Conservation (phyloP, 1,140 invertebrate species). For the Halesus radiatus region DNA sequence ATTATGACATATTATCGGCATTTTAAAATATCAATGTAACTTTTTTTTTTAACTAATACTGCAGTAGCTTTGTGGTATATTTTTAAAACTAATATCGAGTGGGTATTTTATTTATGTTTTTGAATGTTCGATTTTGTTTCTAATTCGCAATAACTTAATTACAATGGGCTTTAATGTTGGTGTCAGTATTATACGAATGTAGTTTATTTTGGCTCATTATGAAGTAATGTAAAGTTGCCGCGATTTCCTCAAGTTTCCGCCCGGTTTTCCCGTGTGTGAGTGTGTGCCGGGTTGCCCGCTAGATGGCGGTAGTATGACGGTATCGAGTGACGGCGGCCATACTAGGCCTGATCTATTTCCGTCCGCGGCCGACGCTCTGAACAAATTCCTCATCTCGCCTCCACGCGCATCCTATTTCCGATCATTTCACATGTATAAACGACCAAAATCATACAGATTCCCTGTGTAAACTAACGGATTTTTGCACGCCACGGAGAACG, state of each 20-base stretch:
- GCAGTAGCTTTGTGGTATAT: too few relatives aligned
- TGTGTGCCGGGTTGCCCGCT: neutral
- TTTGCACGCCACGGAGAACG: constrained; percentile 42
- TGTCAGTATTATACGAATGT: too few relatives aligned
- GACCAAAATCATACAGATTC: constrained; percentile 42
- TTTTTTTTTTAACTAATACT: too few relatives aligned
- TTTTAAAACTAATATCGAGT: too few relatives aligned
- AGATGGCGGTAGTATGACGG: constrained; percentile 27
- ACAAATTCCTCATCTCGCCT: constrained; percentile 43
- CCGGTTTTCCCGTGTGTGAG: constrained; percentile 4
- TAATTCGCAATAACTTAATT: too few relatives aligned
- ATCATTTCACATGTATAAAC: constrained; percentile 54
- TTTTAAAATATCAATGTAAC: too few relatives aligned
- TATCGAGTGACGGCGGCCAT: constrained; percentile 55
- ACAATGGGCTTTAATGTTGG: too few relatives aligned
- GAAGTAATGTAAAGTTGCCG: too few relatives aligned
- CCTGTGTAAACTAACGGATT: constrained; percentile 26
- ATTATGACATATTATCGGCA: too few relatives aligned
- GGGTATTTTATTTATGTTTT: too few relatives aligned
- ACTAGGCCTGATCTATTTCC: constrained; percentile 55
- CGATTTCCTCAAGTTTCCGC: constrained; percentile 7
- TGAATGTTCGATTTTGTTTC: too few relatives aligned
- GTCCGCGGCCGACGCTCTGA: constrained; percentile 33
- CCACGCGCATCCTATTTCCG: constrained; percentile 53
- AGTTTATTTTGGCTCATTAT: too few relatives aligned